These are phyloP conservation scores for Drosophila falleni DNA, from an alignment of 2,888 invertebrate genomes.

Conservation along the genomic window DNA sequence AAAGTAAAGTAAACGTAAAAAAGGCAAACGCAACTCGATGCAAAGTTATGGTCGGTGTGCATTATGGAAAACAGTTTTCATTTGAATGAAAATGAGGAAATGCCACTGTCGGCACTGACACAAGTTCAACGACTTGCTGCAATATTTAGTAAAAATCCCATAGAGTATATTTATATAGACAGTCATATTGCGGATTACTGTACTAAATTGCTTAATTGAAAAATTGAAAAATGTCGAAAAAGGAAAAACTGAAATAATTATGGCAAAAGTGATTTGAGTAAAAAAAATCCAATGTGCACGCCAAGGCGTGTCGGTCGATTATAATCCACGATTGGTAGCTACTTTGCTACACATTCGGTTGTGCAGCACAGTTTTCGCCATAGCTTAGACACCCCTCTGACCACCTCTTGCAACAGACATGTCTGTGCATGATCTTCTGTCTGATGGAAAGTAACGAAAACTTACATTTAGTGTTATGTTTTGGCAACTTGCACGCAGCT, in stretches of 20 bases:
- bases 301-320: conserved; percentile 43
- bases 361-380: conserved; percentile 39
- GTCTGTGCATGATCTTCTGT: conserved; percentile 12
- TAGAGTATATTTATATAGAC: background rate
- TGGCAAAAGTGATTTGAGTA: conserved; percentile 61
- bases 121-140: conserved; percentile 71
- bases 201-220: conserved; percentile 73
- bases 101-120: conserved; percentile 40
- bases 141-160: conserved; percentile 17
- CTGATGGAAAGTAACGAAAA: conserved; percentile 14
- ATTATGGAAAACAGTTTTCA: conserved; percentile 59
- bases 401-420: background rate
- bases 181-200: conserved; percentile 34
- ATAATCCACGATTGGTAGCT: conserved; percentile 27
- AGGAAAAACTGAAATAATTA: conserved; percentile 62
- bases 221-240: conserved; percentile 63
- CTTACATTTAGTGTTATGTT: conserved; percentile 5
- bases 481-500: conserved; percentile 29
- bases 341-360: conserved; percentile 31
- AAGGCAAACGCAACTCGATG: conserved; percentile 28
- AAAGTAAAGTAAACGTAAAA: conserved; percentile 16
- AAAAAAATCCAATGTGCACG: conserved; percentile 63
- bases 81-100: conserved; percentile 76
- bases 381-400: conserved; percentile 4
- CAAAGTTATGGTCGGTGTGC: conserved; percentile 30